Evolutionary conservation across 1,140 invertebrate species (phyloP).

Genomic region (Zaprionus africanus): DNA sequence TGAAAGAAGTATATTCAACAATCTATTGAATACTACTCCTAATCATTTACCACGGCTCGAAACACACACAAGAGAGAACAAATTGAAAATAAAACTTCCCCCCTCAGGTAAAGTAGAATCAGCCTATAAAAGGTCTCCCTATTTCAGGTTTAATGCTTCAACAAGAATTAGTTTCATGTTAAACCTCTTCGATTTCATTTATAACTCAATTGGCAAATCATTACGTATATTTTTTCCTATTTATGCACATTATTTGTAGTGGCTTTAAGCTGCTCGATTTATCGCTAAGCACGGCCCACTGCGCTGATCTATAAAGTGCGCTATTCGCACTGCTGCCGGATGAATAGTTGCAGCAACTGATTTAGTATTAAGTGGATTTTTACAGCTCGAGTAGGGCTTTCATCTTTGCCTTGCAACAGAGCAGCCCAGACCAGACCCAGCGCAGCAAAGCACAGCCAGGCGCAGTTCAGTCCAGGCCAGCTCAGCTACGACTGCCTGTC

Average conservation of each 20-base stretch:
- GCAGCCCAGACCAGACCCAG: not conserved
- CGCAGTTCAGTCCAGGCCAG: not conserved
- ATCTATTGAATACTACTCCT: no score
- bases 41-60: no score
- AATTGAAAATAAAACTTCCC: no score
- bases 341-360: slow-evolving; percentile 8
- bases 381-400: slow-evolving; percentile 3
- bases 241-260: not conserved
- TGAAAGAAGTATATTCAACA: no score
- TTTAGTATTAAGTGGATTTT: slow-evolving; percentile 26
- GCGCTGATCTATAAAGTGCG: slow-evolving; percentile 12
- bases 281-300: not conserved
- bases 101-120: no score
- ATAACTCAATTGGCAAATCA: no score
- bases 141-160: no score
- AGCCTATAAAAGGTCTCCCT: no score
- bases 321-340: not conserved
- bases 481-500: not conserved
- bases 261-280: not conserved
- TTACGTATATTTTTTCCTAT: no score
- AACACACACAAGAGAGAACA: no score
- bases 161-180: no score
- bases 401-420: slow-evolving; percentile 14
- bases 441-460: not conserved
- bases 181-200: no score